Conservation (phyloP, 2,888 invertebrate species). For the Stenodera caucasica region DNA sequence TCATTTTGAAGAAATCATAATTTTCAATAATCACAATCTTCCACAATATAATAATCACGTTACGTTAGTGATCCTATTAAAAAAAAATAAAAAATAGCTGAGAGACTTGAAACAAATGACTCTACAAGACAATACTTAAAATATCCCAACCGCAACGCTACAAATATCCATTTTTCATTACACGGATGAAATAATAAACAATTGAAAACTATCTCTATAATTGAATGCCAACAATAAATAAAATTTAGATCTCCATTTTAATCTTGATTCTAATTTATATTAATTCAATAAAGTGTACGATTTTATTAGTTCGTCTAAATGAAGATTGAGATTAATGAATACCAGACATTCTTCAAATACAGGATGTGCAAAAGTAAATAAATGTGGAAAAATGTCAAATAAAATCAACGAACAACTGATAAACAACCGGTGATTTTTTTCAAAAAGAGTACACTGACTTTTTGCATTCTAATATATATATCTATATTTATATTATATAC, state of each 20-base stretch:
- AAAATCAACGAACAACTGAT: constrained; percentile 12
- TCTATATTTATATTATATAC: too few relatives aligned
- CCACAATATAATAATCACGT: too few relatives aligned
- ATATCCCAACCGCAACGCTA: neutral
- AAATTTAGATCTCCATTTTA: too few relatives aligned
- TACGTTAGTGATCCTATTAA: too few relatives aligned
- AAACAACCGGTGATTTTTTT: constrained; percentile 20
- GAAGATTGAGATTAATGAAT: neutral
- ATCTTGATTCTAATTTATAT: too few relatives aligned
- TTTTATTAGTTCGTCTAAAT: too few relatives aligned
- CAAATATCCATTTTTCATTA: neutral
- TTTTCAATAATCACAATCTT: too few relatives aligned
- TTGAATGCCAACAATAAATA: neutral
- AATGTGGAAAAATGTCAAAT: constrained; percentile 6
- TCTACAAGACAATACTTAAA: neutral
- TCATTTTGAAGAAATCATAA: too few relatives aligned
- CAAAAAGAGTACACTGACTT: constrained; percentile 38
- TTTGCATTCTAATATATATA: constrained; percentile 35
- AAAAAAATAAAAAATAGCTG: neutral
- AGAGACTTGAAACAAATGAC: neutral
- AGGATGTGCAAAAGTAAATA: constrained; percentile 7
- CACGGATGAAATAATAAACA: too few relatives aligned
- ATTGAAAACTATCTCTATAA: too few relatives aligned
- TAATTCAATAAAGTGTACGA: too few relatives aligned
- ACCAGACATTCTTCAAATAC: neutral